These are phyloP conservation scores for Neotoma lepida DNA, from an alignment of 2,113 vertebrate species.

Conservation along the genomic window DNA sequence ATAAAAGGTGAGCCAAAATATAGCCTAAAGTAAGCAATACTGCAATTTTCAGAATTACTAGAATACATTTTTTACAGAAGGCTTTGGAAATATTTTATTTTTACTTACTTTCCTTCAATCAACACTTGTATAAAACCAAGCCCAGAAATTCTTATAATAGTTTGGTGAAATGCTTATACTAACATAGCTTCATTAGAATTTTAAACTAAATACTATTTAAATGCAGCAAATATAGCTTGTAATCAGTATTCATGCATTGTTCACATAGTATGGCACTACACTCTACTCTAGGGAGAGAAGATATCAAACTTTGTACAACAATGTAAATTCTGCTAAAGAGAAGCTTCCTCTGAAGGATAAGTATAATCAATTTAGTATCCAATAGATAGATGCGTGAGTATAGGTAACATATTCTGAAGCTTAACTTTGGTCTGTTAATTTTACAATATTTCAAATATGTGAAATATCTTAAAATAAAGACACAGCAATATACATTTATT, in stretches of 20 bases:
- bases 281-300: rapidly evolving
- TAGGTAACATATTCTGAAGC: not conserved
- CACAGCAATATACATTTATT: not conserved
- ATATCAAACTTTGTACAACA: not conserved
- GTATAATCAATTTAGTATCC: not conserved
- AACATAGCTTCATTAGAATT: not conserved
- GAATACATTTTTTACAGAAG: not conserved
- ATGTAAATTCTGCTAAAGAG: not conserved
- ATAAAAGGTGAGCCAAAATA: not conserved
- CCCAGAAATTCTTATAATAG: not conserved
- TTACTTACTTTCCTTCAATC: not conserved
- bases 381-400: not conserved
- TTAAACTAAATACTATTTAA: not conserved
- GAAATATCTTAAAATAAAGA: not conserved
- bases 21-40: not conserved
- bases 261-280: rapidly evolving
- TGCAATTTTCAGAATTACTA: not conserved
- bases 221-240: not conserved
- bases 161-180: not conserved
- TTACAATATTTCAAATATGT: not conserved
- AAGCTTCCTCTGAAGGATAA: not conserved
- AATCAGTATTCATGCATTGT: not conserved
- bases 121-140: not conserved
- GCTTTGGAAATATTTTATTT: not conserved
- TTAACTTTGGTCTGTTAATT: not conserved